A percentile compares a stretch with the other conserved stretches of the same genome.
Conservation (phyloP, 1,140 invertebrate species). For the Megathymus violae region DNA sequence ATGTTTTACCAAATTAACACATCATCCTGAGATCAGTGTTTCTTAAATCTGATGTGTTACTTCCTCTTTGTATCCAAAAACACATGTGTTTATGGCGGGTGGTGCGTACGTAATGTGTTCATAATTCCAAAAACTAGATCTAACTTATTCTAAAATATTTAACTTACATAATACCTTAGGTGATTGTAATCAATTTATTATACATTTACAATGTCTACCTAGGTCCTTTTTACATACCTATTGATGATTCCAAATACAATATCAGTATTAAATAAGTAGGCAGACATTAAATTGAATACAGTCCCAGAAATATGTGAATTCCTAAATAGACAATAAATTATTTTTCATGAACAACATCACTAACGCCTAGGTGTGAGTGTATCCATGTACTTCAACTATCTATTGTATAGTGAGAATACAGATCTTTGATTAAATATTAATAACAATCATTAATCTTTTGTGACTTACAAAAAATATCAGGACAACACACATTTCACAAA, state of each 20-base stretch:
- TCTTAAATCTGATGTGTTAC: conserved; percentile 65
- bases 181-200: conserved; percentile 54
- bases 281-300: conserved; percentile 50
- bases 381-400: conserved; percentile 53
- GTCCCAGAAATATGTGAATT: conserved; percentile 52
- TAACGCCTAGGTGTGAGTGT: conserved; percentile 50
- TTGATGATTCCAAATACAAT: conserved; percentile 25
- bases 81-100: conserved; percentile 48
- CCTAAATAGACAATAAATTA: conserved; percentile 26
- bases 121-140: conserved; percentile 31
- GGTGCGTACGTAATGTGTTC: conserved; percentile 32
- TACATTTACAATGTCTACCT: conserved; percentile 45
- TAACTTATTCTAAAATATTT: conserved; percentile 47
- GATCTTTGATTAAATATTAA: conserved; percentile 56
- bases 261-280: conserved; percentile 34
- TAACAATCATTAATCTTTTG: conserved; percentile 57
- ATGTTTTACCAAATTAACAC: conserved; percentile 79
- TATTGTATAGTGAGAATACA: conserved; percentile 60
- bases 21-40: conserved; percentile 77
- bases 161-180: conserved; percentile 58
- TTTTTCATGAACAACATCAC: conserved; percentile 43
- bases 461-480: conserved; percentile 62
- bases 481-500: conserved; percentile 58
- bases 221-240: conserved; percentile 26
- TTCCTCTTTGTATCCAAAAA: conserved; percentile 51